Conservation (phyloP, 2,888 invertebrate genomes). For the Exephanes ischioxanthus region DNA sequence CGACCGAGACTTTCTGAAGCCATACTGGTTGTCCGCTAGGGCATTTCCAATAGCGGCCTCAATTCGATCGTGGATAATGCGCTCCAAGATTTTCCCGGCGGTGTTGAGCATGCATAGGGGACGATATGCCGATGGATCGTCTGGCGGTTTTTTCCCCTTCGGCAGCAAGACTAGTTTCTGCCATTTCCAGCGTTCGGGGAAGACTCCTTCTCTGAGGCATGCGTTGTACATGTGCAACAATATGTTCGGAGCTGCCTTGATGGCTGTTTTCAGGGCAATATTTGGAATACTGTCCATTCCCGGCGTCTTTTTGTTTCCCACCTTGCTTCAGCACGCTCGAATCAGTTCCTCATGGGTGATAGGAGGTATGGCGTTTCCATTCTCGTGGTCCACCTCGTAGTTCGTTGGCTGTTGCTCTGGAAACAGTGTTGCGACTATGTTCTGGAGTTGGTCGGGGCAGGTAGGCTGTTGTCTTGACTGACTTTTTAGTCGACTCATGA, state of each 20-base stretch:
- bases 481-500: constrained; percentile 47
- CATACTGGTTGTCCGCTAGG: not conserved
- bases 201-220: constrained; percentile 47
- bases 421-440: constrained; percentile 65
- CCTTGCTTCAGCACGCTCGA: constrained; percentile 28
- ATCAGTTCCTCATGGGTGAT: constrained; percentile 60
- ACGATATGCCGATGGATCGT: too few relatives aligned
- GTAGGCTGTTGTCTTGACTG: constrained; percentile 50
- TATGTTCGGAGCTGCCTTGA: constrained; percentile 20
- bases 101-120: too few relatives aligned
- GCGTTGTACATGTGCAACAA: constrained; percentile 52
- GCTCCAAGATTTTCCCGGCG: not conserved
- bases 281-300: constrained; percentile 65
- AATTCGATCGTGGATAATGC: not conserved
- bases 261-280: constrained; percentile 43
- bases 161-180: constrained; percentile 33
- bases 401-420: constrained; percentile 48
- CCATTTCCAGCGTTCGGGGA: constrained; percentile 42
- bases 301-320: constrained; percentile 62
- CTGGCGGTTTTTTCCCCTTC: not conserved
- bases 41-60: not conserved
- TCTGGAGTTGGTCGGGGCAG: constrained; percentile 49
- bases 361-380: constrained; percentile 42
- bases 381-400: not conserved
- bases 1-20: not conserved